A percentile compares a stretch with the other conserved stretches of the same genome.
phyloP scores from a whole-genome alignment of 2,113 vertebrate genomes.

The Ageneiosus marmoratus region DNA sequence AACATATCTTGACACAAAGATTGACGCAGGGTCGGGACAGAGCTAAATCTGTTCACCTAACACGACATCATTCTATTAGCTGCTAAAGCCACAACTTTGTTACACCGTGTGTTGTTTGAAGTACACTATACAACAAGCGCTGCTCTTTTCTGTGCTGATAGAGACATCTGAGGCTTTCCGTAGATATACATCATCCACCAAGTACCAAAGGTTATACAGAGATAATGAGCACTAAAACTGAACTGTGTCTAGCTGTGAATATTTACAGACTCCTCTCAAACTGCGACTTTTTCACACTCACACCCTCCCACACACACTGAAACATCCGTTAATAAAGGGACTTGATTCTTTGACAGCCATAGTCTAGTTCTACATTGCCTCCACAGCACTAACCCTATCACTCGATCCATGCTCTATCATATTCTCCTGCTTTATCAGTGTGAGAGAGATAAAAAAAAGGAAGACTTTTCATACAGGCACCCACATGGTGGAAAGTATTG shows the following conservation, averaged over 20 bases:
- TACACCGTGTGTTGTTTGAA: constrained; percentile 39
- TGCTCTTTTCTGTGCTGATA: background rate
- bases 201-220: background rate
- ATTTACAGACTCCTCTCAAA: background rate
- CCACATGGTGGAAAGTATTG: background rate
- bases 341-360: constrained; percentile 60
- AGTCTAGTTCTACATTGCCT: constrained; percentile 54
- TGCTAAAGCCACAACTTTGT: constrained; percentile 54
- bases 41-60: constrained; percentile 46
- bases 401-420: constrained; percentile 39
- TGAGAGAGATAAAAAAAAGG: constrained; percentile 23
- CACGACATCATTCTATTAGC: constrained; percentile 14
- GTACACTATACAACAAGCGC: constrained; percentile 28
- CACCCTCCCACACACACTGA: constrained; percentile 48
- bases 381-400: constrained; percentile 58
- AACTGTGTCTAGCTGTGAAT: background rate
- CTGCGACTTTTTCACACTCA: constrained; percentile 48
- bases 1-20: constrained; percentile 59
- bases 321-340: constrained; percentile 56
- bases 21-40: constrained; percentile 64
- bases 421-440: constrained; percentile 53
- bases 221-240: background rate
- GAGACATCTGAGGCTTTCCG: background rate
- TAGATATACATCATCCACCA: background rate
- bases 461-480: background rate